A percentile compares a stretch with the other conserved stretches of the same genome.
These are phyloP conservation scores for Gallinago solitaria DNA, from an alignment of 2,797 vertebrate species.

Conservation along the genomic window DNA sequence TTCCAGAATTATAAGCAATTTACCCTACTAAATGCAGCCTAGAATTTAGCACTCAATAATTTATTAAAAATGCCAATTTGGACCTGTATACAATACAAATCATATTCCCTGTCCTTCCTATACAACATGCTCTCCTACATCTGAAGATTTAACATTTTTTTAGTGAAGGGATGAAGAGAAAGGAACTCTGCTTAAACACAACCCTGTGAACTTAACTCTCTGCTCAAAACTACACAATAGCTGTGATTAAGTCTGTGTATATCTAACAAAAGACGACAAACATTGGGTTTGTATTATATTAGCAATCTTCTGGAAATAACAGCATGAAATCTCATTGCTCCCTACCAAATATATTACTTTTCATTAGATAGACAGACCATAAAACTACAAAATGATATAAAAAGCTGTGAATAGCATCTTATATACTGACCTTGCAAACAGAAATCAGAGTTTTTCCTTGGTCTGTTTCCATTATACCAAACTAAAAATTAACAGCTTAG, in stretches of 20 bases:
- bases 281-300: slow-evolving; percentile 4
- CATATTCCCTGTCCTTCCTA: neutral
- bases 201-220: neutral
- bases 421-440: neutral
- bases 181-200: neutral
- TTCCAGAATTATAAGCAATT: slow-evolving; percentile 58
- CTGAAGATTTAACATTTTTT: neutral
- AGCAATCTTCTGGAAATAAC: slow-evolving; percentile 31
- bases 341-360: slow-evolving; percentile 20
- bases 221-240: neutral
- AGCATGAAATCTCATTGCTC: slow-evolving; percentile 27
- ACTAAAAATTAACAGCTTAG: neutral
- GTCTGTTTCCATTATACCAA: neutral
- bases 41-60: slow-evolving; percentile 63
- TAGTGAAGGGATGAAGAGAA: neutral
- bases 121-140: neutral
- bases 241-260: slow-evolving; percentile 17
- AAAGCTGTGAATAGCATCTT: slow-evolving; percentile 46
- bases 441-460: neutral
- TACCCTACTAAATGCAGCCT: slow-evolving; percentile 41
- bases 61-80: neutral
- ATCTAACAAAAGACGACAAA: slow-evolving; percentile 6
- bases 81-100: neutral
- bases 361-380: slow-evolving; percentile 37
- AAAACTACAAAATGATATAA: slow-evolving; percentile 28